Evolutionary conservation across 2,888 invertebrate genomes (phyloP).

Genomic region (Trachelus stipa): DNA sequence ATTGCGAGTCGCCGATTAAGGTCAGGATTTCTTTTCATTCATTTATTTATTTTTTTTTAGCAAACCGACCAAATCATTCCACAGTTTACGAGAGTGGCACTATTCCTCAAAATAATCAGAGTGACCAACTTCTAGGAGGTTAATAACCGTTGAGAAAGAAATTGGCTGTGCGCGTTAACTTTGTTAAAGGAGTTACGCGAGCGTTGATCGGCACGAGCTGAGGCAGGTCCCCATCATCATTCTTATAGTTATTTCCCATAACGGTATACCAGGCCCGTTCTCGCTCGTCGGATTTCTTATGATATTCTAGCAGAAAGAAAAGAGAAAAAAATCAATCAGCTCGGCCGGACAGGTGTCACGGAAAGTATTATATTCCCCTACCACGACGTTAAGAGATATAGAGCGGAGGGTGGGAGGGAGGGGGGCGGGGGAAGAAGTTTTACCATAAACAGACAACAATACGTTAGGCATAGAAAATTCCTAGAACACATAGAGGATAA

Average conservation of each 20-base stretch:
- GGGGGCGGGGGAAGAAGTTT: neutral
- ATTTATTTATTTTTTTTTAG: neutral
- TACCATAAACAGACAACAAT: neutral
- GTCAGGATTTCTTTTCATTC: neutral
- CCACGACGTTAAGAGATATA: neutral
- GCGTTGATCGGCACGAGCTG: neutral
- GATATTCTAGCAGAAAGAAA: neutral
- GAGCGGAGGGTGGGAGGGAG: too few relatives aligned
- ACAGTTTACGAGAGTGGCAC: neutral
- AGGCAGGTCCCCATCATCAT: neutral
- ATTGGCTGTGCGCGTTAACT: neutral
- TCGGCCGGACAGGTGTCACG: neutral
- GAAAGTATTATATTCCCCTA: neutral
- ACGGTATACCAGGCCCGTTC: slow-evolving; percentile 3
- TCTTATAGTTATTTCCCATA: slow-evolving; percentile 3
- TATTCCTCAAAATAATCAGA: neutral
- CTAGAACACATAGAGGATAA: neutral
- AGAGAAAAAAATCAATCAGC: neutral
- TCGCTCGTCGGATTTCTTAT: neutral
- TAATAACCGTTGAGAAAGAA: neutral
- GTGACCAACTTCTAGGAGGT: neutral
- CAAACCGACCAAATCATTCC: neutral
- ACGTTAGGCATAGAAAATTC: neutral
- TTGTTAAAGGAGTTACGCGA: neutral
- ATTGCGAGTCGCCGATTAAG: neutral